A percentile compares a stretch with the other conserved stretches of the same genome.
Evolutionary conservation across 2,797 vertebrate genomes (phyloP).

Genomic region (Cossypha polioptera): DNA sequence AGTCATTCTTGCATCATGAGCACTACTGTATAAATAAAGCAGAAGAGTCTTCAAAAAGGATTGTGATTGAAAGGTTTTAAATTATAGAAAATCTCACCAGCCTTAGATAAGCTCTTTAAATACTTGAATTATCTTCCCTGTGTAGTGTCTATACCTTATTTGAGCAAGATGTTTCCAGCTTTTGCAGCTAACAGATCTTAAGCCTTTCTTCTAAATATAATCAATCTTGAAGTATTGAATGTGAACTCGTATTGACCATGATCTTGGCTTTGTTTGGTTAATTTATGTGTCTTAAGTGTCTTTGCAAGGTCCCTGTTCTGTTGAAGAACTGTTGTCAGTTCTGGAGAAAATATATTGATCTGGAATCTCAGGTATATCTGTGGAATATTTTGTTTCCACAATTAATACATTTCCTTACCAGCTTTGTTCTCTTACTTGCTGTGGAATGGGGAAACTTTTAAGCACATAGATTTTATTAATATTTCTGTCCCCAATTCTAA

Average conservation of each 20-base stretch:
- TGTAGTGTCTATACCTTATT: not conserved
- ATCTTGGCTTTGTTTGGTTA: not conserved
- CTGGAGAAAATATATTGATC: not conserved
- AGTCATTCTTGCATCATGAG: not conserved
- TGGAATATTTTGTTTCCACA: not conserved
- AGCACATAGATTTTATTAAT: not conserved
- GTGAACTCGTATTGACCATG: not conserved
- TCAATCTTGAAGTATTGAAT: not conserved
- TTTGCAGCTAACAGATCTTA: not conserved
- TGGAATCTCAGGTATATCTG: not conserved
- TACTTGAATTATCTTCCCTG: not conserved
- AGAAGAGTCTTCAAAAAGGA: not conserved
- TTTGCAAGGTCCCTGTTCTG: not conserved
- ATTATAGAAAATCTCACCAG: not conserved
- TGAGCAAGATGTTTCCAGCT: not conserved
- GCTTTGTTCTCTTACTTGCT: not conserved
- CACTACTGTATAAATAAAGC: not conserved
- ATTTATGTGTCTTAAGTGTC: not conserved
- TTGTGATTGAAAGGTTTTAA: not conserved
- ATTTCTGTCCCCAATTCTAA: not conserved
- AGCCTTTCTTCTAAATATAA: not conserved
- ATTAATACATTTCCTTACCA: rapidly evolving
- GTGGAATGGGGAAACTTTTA: not conserved
- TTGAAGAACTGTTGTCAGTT: not conserved
- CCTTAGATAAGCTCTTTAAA: not conserved